These are phyloP conservation scores for Barnardius zonarius DNA, from an alignment of 2,113 vertebrate species.

Conservation along the genomic window DNA sequence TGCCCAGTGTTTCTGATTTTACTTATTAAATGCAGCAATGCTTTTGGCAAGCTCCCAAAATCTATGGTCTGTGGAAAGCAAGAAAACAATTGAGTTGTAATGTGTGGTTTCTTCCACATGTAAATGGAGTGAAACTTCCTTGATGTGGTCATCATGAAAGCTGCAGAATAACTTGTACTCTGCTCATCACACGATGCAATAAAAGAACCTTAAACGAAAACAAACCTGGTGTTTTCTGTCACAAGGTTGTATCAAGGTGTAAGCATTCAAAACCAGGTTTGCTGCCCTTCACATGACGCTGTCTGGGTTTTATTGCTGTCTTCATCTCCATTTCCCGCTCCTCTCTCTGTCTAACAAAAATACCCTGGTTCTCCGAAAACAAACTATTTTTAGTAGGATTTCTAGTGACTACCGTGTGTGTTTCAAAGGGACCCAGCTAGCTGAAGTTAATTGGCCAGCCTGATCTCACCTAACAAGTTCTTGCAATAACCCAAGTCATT, in stretches of 20 bases:
- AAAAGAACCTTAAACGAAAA: not conserved
- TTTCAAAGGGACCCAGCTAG: not conserved
- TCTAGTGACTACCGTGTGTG: not conserved
- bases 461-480: not conserved
- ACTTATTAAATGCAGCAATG: conserved; percentile 87
- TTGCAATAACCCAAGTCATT: not conserved
- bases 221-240: not conserved
- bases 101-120: conserved; percentile 62
- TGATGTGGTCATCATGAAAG: conserved; percentile 41
- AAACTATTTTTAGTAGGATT: not conserved
- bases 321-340: not conserved
- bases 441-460: not conserved
- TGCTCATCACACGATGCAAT: not conserved
- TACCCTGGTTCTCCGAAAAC: not conserved
- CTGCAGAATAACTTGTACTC: conserved; percentile 39
- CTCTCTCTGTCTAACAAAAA: not conserved
- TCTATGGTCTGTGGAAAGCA: conserved; percentile 66
- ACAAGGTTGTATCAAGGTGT: not conserved
- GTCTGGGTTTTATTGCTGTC: not conserved
- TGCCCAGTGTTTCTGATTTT: conserved; percentile 85
- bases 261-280: not conserved
- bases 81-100: conserved; percentile 63
- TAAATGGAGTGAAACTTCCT: conserved; percentile 47
- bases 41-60: conserved; percentile 81
- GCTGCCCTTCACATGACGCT: not conserved